Evolutionary conservation across 1,140 invertebrate genomes (phyloP), one percentile per base, ranked within the genome.

Genomic region (Hycleus phaleratus): DNA sequence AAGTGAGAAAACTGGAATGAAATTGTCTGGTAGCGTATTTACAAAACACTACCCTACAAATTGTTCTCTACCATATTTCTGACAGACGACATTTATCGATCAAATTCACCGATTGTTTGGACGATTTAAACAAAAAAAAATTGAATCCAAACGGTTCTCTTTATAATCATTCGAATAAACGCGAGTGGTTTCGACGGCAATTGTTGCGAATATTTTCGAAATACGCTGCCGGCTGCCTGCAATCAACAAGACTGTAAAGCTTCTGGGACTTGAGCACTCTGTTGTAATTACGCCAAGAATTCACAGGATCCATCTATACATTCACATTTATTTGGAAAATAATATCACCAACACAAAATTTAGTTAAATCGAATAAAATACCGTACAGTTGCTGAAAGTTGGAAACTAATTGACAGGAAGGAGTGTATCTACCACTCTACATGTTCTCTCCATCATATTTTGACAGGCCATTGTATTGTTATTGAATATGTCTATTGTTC

Each of bases 1-100:
- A 55, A 63, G 55, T 61, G 59, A 64, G 51, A 64, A 48, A 53
- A 55, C 60, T 56, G 57, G 59, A 60, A 58, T 61, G 51, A 55
- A 53, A 43, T 61, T 53, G 51, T 49, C 51, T 39, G 56, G 52
- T 26, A 25, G 54, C 56, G 56, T 57, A 38, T 57, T 57, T 44
- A 43, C 54, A 18, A 18, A 18, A 18, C 18, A 18, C 18, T 18
- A 18, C 18, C 0, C 18, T 18, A 18, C 18, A 18, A 18, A 18
- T 18, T 1, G 18, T 18, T 18, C 18, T 18, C 18, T 1, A 1
- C 18, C 18, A 18, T 18, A 18, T 18, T 18, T 18, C 18, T 18
- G 18, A 18, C 18, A 12, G 1, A 12, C 12, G 2, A 18, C 18
- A 18, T 18, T 18, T 18, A 18, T 18, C 18, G 18, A 18, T 18